A percentile compares a stretch with the other conserved stretches of the same genome.
Conservation (phyloP, 2,888 invertebrate genomes). For the Pristionchus arcanus region DNA sequence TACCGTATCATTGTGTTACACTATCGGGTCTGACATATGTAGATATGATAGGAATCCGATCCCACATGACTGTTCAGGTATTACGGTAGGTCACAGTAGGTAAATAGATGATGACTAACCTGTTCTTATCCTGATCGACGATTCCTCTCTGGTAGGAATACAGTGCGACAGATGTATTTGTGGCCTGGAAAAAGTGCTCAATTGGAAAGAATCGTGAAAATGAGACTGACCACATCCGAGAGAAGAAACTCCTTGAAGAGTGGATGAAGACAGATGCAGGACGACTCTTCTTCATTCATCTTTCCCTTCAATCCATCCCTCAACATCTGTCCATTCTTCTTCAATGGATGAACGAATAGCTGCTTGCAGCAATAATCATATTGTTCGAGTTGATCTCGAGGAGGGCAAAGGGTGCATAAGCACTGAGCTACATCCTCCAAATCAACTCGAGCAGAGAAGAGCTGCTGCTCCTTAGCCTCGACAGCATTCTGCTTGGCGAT, state of each 20-base stretch:
- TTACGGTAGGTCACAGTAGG: too few relatives aligned
- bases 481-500: not conserved
- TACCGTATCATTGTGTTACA: not conserved
- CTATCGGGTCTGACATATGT: too few relatives aligned
- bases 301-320: not conserved
- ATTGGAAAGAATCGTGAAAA: not conserved
- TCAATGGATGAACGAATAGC: not conserved
- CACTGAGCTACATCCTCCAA: not conserved
- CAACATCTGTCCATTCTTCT: not conserved
- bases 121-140: not conserved
- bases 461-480: not conserved
- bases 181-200: not conserved
- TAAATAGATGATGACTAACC: too few relatives aligned
- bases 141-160: not conserved
- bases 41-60: too few relatives aligned
- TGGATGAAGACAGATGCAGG: not conserved
- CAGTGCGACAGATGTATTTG: not conserved
- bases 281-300: not conserved
- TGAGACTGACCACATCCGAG: not conserved
- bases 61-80: too few relatives aligned
- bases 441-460: not conserved
- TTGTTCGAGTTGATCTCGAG: not conserved
- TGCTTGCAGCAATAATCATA: slow-evolving; percentile 12
- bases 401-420: not conserved
- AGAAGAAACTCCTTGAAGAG: not conserved